Evolutionary conservation across 2,113 vertebrate genomes (phyloP).

Genomic region (Zosterops japonicus): DNA sequence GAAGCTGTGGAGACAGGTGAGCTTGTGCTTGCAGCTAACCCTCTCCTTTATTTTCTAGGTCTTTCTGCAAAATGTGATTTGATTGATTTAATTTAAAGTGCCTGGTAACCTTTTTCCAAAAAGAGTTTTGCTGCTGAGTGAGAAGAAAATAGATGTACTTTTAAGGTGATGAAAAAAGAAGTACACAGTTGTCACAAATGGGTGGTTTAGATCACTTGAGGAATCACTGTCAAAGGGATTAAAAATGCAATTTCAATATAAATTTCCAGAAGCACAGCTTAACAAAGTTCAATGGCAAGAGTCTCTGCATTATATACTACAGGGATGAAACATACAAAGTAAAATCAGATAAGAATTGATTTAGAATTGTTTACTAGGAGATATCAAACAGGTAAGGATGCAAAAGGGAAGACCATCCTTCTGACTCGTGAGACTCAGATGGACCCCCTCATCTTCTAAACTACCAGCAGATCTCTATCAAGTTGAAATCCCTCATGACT

Average conservation of each 20-base stretch:
- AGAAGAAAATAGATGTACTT: neutral
- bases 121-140: neutral
- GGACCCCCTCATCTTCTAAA: neutral
- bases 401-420: neutral
- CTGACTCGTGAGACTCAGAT: neutral
- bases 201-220: neutral
- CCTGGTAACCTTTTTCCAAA: neutral
- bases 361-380: neutral
- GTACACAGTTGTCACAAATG: neutral
- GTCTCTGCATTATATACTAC: neutral
- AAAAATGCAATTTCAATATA: neutral
- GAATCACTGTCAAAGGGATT: neutral
- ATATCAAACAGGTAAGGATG: neutral
- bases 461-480: no score
- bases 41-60: neutral
- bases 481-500: neutral
- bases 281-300: neutral
- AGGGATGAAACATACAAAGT: neutral
- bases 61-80: neutral
- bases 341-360: neutral
- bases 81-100: neutral
- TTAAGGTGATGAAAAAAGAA: neutral
- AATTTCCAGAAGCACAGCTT: neutral
- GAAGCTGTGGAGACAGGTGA: accelerated
- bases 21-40: neutral